A percentile compares a stretch with the other conserved stretches of the same genome.
Conservation (phyloP, 2,888 invertebrate genomes). For the Punctoribates punctum region DNA sequence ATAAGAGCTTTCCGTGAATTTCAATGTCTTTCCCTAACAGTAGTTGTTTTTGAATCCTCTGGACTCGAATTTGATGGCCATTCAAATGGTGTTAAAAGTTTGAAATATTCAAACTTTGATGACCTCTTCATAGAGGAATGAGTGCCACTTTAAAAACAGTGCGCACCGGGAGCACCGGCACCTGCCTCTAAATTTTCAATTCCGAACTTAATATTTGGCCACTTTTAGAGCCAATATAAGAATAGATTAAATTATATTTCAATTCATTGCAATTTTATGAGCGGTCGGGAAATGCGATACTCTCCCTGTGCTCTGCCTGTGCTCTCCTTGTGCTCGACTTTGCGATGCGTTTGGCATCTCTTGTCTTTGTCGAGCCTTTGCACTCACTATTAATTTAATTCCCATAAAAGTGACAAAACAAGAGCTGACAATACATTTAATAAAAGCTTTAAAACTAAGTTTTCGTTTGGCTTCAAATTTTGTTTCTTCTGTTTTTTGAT, state of each 20-base stretch:
- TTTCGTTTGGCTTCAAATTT: not conserved
- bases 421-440: conserved; percentile 34
- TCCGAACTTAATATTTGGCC: not conserved
- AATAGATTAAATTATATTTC: conserved; percentile 33
- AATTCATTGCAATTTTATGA: conserved; percentile 32
- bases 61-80: conserved; percentile 24
- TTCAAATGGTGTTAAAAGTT: conserved; percentile 31
- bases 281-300: conserved; percentile 26
- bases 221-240: not conserved
- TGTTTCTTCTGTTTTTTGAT: not conserved
- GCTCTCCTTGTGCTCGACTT: conserved; percentile 3
- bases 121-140: conserved; percentile 29
- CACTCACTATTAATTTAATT: conserved; percentile 16
- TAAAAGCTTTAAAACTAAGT: conserved; percentile 20
- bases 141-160: conserved; percentile 33
- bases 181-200: conserved; percentile 36
- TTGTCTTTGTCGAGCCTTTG: not conserved
- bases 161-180: conserved; percentile 27
- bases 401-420: conserved; percentile 22
- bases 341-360: not conserved
- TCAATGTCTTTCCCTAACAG: conserved; percentile 7
- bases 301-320: conserved; percentile 27
- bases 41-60: not conserved
- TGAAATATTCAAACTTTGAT: conserved; percentile 32
- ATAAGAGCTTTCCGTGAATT: conserved; percentile 30